Conservation (phyloP, 2,888 invertebrate genomes). For the Fragum whitleyi region DNA sequence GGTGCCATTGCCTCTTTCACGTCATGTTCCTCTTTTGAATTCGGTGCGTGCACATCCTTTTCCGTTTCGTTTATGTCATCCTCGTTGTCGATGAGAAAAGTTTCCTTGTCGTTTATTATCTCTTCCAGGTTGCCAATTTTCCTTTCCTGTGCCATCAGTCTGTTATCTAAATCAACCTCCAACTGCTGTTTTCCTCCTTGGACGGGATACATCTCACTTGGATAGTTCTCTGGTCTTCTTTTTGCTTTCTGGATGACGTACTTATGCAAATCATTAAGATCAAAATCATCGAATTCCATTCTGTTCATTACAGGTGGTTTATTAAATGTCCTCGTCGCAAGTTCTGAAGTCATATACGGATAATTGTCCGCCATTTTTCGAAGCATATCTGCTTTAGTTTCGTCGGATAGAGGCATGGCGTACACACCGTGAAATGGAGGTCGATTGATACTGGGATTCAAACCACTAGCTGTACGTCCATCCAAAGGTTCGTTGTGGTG, state of each 20-base stretch:
- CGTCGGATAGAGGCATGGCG: not conserved
- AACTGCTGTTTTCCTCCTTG: constrained; percentile 22
- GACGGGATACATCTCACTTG: constrained; percentile 2
- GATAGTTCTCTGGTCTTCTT: constrained; percentile 3
- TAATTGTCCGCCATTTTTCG: not conserved
- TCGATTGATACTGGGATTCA: not conserved
- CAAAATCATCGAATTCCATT: not conserved
- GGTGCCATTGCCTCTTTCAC: not conserved
- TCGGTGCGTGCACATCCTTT: not conserved
- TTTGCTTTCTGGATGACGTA: constrained; percentile 10
- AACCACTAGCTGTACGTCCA: not conserved
- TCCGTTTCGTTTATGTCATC: not conserved
- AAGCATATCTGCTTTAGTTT: not conserved
- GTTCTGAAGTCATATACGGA: constrained; percentile 11
- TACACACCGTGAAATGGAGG: not conserved
- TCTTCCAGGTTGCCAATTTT: not conserved
- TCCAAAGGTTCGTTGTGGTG: not conserved
- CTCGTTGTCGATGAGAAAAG: not conserved
- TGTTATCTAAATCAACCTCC: constrained; percentile 18
- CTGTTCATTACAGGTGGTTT: not conserved
- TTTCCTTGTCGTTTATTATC: not conserved
- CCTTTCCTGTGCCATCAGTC: not conserved
- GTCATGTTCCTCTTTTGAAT: not conserved
- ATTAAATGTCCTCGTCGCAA: not conserved
- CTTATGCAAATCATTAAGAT: not conserved